Evolutionary conservation across 1,140 invertebrate species (phyloP).

Genomic region (Ditylenchus dipsaci): DNA sequence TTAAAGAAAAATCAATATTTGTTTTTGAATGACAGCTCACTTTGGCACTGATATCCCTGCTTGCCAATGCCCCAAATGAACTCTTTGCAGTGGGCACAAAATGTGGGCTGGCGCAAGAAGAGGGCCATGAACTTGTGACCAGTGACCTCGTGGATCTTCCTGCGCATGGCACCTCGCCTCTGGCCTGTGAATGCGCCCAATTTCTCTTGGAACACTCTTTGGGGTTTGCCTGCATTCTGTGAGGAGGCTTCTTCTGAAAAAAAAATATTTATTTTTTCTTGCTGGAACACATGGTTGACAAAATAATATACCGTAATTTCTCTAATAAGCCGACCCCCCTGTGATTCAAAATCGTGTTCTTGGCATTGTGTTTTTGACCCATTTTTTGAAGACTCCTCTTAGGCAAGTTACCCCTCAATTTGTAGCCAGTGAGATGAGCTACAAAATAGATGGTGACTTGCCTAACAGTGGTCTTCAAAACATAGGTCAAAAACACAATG

Average conservation of each 20-base stretch:
- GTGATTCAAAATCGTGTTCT: no score
- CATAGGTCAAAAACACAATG: no score
- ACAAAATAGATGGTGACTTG: no score
- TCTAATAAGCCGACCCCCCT: no score
- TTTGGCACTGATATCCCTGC: slow-evolving; percentile 99
- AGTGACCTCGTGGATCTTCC: slow-evolving; percentile 46
- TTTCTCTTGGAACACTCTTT: slow-evolving; percentile 59
- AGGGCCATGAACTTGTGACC: slow-evolving; percentile 98
- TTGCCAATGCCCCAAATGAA: slow-evolving; percentile 98
- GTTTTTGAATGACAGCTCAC: slow-evolving; percentile 64
- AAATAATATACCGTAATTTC: no score
- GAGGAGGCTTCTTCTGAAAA: slow-evolving; percentile 37
- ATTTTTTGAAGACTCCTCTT: no score
- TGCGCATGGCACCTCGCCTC: slow-evolving; percentile 58
- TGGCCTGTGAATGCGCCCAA: slow-evolving; percentile 86
- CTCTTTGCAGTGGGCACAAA: slow-evolving; percentile 75
- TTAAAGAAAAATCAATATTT: slow-evolving; percentile 58
- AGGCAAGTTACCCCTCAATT: no score
- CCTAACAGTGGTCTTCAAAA: no score
- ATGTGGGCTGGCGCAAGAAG: slow-evolving; percentile 94
- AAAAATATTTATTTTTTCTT: no score
- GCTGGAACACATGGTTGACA: no score
- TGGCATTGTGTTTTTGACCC: no score
- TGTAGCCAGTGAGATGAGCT: no score
- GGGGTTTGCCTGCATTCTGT: slow-evolving; percentile 46